Conservation (phyloP, 2,113 vertebrate species). For the Colossoma macropomum region DNA sequence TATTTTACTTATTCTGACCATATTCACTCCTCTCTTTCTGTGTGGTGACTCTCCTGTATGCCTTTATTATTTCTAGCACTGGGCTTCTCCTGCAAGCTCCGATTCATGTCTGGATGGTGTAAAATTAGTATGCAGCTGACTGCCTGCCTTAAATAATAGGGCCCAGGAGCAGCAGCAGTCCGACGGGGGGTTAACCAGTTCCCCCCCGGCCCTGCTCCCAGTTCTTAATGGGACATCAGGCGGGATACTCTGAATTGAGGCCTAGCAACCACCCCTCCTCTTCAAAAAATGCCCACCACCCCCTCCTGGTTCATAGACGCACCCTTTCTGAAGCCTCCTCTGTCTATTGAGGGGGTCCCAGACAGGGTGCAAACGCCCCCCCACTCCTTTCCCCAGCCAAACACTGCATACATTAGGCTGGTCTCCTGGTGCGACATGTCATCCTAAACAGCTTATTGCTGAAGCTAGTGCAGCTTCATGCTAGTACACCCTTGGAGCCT, state of each 20-base stretch:
- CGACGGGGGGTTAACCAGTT: constrained; percentile 59
- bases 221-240: constrained; percentile 78
- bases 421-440: constrained; percentile 60
- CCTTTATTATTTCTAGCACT: constrained; percentile 48
- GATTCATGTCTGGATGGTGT: constrained; percentile 64
- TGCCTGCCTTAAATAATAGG: constrained; percentile 67
- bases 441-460: constrained; percentile 60
- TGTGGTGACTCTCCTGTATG: constrained; percentile 2
- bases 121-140: constrained; percentile 75
- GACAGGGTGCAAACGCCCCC: constrained; percentile 64
- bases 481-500: not conserved
- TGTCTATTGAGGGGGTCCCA: constrained; percentile 70
- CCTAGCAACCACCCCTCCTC: constrained; percentile 53
- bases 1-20: constrained; percentile 51
- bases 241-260: constrained; percentile 68
- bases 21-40: constrained; percentile 46
- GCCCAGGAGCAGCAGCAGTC: constrained; percentile 46
- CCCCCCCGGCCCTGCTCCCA: constrained; percentile 61
- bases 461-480: constrained; percentile 59
- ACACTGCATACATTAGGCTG: constrained; percentile 75
- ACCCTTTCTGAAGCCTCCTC: constrained; percentile 63
- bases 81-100: constrained; percentile 43
- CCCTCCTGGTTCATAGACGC: constrained; percentile 45
- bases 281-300: constrained; percentile 47
- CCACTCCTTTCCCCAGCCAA: constrained; percentile 60